Percentiles rank a stretch among this genome's conserved stretches.
Evolutionary conservation across 2,113 vertebrate genomes (phyloP).

Genomic region (Mormyrus iriodes): DNA sequence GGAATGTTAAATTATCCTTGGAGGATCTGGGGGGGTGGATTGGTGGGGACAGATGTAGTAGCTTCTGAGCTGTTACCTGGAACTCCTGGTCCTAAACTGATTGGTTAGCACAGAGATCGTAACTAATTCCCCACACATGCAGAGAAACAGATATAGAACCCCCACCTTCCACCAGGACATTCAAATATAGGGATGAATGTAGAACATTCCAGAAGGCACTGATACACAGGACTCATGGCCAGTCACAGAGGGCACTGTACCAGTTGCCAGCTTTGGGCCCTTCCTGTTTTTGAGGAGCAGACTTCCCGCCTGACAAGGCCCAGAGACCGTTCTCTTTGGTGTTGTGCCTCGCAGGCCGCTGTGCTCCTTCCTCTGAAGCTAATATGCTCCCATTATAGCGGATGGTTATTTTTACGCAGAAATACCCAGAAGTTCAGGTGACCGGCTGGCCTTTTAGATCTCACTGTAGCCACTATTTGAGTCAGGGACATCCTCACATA

Average conservation of each 20-base stretch:
- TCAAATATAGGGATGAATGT: neutral
- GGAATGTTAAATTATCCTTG: neutral
- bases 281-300: constrained; percentile 25
- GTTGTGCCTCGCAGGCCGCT: constrained; percentile 11
- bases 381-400: constrained; percentile 34
- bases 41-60: neutral
- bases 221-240: neutral
- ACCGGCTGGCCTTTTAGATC: neutral
- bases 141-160: neutral
- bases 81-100: neutral
- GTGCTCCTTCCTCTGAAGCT: neutral
- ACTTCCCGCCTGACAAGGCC: constrained; percentile 19
- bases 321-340: neutral
- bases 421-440: neutral
- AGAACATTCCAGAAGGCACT: neutral
- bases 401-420: constrained; percentile 15
- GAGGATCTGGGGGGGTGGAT: neutral
- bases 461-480: neutral
- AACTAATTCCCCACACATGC: neutral
- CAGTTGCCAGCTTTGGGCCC: neutral
- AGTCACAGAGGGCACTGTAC: neutral
- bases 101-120: neutral
- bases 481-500: neutral
- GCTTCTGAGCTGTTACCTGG: neutral
- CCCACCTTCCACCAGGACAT: neutral